Percentiles rank a stretch among this genome's conserved stretches.
Evolutionary conservation across 2,888 invertebrate genomes (phyloP).

Genomic region (Pterostichus niger): DNA sequence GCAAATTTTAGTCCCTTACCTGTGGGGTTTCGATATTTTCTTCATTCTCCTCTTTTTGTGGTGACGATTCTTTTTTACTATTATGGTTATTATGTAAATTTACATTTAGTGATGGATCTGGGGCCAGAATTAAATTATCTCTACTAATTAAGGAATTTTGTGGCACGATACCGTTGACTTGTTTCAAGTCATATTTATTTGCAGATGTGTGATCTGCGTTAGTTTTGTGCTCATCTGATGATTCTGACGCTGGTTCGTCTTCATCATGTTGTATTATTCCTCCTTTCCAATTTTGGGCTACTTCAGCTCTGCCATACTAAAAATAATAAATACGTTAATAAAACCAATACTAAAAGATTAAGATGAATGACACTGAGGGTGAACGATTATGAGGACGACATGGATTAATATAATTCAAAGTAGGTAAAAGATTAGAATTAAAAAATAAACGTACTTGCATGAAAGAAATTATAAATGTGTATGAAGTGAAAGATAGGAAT

Average conservation of each 20-base stretch:
- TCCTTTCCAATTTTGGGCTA: conserved; percentile 56
- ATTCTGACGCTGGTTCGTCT: conserved; percentile 3
- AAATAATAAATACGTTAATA: conserved; percentile 40
- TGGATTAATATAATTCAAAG: no score
- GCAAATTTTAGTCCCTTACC: no score
- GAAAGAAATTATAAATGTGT: no score
- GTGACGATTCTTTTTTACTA: conserved; percentile 76
- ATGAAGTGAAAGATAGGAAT: no score
- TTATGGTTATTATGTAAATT: conserved; percentile 75
- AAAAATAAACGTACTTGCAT: no score
- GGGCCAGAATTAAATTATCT: conserved; percentile 86
- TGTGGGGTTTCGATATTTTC: conserved; percentile 1
- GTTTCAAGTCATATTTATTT: conserved; percentile 53
- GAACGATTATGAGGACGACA: no score
- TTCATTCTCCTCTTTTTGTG: conserved; percentile 69
- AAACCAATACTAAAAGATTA: no score
- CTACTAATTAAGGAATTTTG: conserved; percentile 84
- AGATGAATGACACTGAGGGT: no score
- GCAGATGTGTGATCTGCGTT: neutral
- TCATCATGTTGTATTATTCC: conserved; percentile 38
- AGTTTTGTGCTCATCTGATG: conserved; percentile 28
- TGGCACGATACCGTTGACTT: conserved; percentile 55
- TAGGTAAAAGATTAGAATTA: no score
- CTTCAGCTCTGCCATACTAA: conserved; percentile 64
- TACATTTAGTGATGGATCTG: conserved; percentile 80